phyloP scores from a whole-genome alignment of 92 coral and sea anemone genomes.

The Paragorgia papillata region DNA sequence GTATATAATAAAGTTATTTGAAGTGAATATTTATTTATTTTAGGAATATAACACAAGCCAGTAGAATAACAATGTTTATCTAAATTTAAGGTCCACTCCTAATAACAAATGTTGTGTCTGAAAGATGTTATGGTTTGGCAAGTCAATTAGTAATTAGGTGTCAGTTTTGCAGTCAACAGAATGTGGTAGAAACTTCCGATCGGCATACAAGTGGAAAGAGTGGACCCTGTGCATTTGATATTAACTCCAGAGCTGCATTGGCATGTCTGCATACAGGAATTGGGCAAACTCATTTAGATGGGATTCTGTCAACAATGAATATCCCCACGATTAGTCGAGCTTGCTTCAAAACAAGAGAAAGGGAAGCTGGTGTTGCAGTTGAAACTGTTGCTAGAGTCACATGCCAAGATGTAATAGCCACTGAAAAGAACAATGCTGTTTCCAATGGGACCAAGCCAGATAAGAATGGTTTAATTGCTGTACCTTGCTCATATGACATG shows the following conservation, averaged over 20 bases:
- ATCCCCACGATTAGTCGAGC: conserved; percentile 50
- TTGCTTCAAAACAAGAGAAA: conserved; percentile 62
- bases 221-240: conserved; percentile 63
- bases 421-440: conserved; percentile 4
- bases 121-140: conserved; percentile 59
- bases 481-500: conserved; percentile 57
- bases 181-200: conserved; percentile 55
- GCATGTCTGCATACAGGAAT: conserved; percentile 68
- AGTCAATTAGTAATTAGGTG: conserved; percentile 55
- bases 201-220: conserved; percentile 58
- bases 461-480: not conserved
- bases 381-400: conserved; percentile 50
- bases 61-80: too few relatives aligned
- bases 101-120: conserved; percentile 3
- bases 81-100: conserved; percentile 38
- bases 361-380: conserved; percentile 61
- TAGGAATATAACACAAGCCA: too few relatives aligned
- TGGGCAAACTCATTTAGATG: conserved; percentile 64
- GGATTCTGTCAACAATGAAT: conserved; percentile 52
- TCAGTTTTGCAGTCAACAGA: conserved; percentile 51
- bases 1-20: too few relatives aligned
- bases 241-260: conserved; percentile 64
- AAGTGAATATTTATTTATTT: too few relatives aligned
- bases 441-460: too few relatives aligned
- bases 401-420: conserved; percentile 42